phyloP scores from a whole-genome alignment of 1,140 invertebrate genomes.

The Samia ricini region DNA sequence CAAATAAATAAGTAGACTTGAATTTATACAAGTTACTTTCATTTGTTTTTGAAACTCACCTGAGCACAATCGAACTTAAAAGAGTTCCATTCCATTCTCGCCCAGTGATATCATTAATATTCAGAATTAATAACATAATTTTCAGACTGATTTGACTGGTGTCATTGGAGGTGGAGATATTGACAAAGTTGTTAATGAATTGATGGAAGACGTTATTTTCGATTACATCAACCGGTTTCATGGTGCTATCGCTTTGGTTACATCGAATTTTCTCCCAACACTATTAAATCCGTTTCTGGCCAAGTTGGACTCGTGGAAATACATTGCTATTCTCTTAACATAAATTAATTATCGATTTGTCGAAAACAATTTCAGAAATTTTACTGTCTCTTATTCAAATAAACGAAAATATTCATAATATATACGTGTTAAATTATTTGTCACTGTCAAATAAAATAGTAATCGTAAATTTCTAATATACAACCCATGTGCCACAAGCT shows the following conservation, averaged over 20 bases:
- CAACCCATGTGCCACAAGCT: too few species aligned
- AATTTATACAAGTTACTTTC: too few species aligned
- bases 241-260: constrained; percentile 33
- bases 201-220: constrained; percentile 53
- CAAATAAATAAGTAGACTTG: too few species aligned
- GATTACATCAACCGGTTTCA: constrained; percentile 57
- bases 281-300: constrained; percentile 48
- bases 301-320: constrained; percentile 53
- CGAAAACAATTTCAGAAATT: background rate
- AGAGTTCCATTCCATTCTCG: too few species aligned
- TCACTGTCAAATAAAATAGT: too few species aligned
- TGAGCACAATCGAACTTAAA: too few species aligned
- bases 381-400: background rate
- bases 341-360: background rate
- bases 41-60: too few species aligned
- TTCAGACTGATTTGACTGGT: constrained; percentile 44
- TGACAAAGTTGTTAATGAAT: constrained; percentile 57
- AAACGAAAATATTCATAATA: too few species aligned
- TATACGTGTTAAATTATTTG: too few species aligned
- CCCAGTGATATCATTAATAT: too few species aligned
- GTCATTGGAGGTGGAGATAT: constrained; percentile 65
- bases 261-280: constrained; percentile 14
- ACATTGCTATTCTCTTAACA: constrained; percentile 34
- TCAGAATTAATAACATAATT: background rate
- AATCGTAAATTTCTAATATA: too few species aligned